Evolutionary conservation across 2,888 invertebrate species (phyloP).

Genomic region (Eupithecia subfuscata): DNA sequence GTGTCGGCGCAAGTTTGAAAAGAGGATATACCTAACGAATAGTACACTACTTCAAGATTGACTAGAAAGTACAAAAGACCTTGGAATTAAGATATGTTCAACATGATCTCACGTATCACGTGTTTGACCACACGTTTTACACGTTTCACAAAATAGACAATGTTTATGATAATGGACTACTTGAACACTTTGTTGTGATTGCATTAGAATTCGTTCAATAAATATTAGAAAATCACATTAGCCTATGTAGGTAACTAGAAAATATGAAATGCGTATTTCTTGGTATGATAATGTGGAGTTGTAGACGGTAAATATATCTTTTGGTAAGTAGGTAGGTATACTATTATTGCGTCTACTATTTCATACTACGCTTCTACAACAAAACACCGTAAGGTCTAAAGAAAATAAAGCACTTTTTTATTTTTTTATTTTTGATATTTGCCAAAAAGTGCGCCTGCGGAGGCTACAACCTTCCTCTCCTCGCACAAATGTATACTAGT

Average conservation of each 20-base stretch:
- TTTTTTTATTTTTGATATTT: no score
- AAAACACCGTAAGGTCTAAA: no score
- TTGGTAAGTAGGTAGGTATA: neutral
- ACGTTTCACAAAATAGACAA: conserved; percentile 10
- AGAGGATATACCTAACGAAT: neutral
- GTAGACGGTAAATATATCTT: neutral
- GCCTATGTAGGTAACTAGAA: conserved; percentile 34
- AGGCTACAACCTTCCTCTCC: no score
- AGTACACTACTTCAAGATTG: neutral
- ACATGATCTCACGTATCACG: conserved; percentile 24
- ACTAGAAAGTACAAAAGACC: neutral
- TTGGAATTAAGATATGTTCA: conserved; percentile 12
- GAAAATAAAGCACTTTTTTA: no score
- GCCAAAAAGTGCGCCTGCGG: no score
- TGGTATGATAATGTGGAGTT: neutral
- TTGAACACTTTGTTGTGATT: conserved; percentile 35
- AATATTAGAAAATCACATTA: conserved; percentile 39
- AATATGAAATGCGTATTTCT: neutral
- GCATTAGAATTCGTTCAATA: conserved; percentile 43
- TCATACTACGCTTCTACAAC: no score
- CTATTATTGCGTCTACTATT: no score
- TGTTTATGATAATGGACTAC: conserved; percentile 32
- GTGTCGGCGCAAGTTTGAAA: neutral
- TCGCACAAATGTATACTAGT: no score
- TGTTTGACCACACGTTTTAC: conserved; percentile 2